Evolutionary conservation across 2,797 vertebrate genomes (phyloP).

Genomic region (Sebastes jordani): DNA sequence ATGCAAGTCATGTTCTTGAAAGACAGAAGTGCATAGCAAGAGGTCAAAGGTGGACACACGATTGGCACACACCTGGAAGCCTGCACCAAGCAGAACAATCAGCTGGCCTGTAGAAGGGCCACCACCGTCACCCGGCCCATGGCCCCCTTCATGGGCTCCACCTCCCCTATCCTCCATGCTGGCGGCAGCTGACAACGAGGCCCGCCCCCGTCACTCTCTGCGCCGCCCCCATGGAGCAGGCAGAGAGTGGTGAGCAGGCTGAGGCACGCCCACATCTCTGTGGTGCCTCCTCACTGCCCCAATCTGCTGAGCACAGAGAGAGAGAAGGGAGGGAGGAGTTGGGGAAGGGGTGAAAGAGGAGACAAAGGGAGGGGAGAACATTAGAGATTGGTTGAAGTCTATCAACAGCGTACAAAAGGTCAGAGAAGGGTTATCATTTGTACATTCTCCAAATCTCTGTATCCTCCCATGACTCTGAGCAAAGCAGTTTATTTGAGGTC

Average conservation of each 20-base stretch:
- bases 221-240: constrained; percentile 86
- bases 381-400: constrained; percentile 7
- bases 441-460: neutral
- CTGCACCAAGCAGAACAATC: constrained; percentile 92
- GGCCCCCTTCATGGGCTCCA: constrained; percentile 86
- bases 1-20: neutral
- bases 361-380: neutral
- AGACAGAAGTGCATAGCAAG: neutral
- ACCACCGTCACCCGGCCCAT: constrained; percentile 89
- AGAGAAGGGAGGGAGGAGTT: neutral
- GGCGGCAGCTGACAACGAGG: constrained; percentile 83
- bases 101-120: constrained; percentile 92
- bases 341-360: neutral
- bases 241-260: constrained; percentile 90
- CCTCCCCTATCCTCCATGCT: constrained; percentile 85
- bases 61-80: constrained; percentile 85
- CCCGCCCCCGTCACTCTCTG: constrained; percentile 84
- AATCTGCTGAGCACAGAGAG: constrained; percentile 27
- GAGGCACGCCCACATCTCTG: constrained; percentile 88
- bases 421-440: neutral
- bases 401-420: constrained; percentile 43
- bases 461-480: neutral
- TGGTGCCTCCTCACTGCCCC: constrained; percentile 45
- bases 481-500: neutral
- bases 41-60: neutral